Evolutionary conservation across 2,113 vertebrate genomes (phyloP), one percentile per base, ranked within the genome.

Genomic region (Mastomys natalensis): DNA sequence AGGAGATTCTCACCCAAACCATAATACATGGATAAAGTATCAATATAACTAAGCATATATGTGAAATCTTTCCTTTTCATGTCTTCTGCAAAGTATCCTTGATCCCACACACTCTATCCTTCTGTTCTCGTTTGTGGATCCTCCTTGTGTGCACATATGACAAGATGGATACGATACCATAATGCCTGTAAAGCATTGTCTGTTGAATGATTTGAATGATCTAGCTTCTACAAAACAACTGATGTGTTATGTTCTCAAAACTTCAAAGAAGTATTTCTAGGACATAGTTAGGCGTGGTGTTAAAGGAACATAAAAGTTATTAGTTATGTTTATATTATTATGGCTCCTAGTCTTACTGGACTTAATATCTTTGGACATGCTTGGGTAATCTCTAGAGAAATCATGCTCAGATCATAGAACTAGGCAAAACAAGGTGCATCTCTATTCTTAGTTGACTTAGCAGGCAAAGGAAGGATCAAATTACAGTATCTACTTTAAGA

Each of bases 211-310:
- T 84, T 64, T 55, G 5, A 48, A 87, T 53, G 3, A 74, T 84
- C 40, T 81, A 31, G 5, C 48, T 1, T 89, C 48, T 89, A 45
- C 40, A 82, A 77, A 60, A 34, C 7, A 88, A 26, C 29, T 82
- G 72, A 94, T 43, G n/a, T 48, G 86, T 60, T 73, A n/a, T 66
- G 0, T 92, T 86, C 62, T 68, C 78, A 16, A 73, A 31, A 58
- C 11, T 90, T 93, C 68, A 95, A 58, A 60, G 78, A 90, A 90
- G 19, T 37, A 78, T 94, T 94, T 91, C 34, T 86, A 86, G 43
- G 48, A 91, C 55, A 70, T 51, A 72, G 85, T 73, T 60, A 29
- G 45, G 19, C 12, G 51, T 45, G 9, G 16, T 92, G 81, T 53
- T 96, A 22, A 55, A 21, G 53, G 34, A 73, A 81, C 89, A 66